Evolutionary conservation across 2,888 invertebrate genomes (phyloP), one percentile per base, ranked within the genome.

Genomic region (Erannis defoliaria): DNA sequence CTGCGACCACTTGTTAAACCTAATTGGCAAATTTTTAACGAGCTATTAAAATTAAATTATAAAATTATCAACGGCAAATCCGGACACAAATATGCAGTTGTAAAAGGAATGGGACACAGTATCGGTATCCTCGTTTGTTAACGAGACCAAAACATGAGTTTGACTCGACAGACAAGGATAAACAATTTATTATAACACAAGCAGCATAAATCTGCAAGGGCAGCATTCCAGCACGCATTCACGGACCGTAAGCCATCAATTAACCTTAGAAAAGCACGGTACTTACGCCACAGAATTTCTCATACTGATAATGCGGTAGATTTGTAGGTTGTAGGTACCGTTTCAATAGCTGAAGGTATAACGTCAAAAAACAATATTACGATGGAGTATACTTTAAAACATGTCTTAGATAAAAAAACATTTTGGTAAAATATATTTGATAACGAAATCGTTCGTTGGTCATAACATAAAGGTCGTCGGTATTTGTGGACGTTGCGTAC

Each of bases 201-300:
- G 78, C 72, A 78, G 68, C 71, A 75, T 78, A 84, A 89, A 90
- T 90, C 89, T 84, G 80, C 85, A 84, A 84, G 74, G 78, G 77
- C 81, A 77, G 77, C 89, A 89, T 90, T 87, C 90, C 82, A 82
- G 84, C 91, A 90, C 90, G 90, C 81, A 82, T 80, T 80, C 73
- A 71, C 73, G 74, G 79, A 78, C 79, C 71, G 75, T 76, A 83
- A 79, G 75, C 80, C 82, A 86, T 86, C 88, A 86, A 88, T 88
- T 87, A 86, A 82, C 80, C 76, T 81, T 73, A 78, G 73, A 76
- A 74, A 73, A 70, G 60, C 70, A 72, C 75, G 46, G 74, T 76
- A 75, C 72, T 75, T 73, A 74, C 59, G 57, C 66, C 69, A 74
- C 68, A 72, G 70, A 73, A 78, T 78, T 80, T 77, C 75, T 66